Evolutionary conservation across 2,888 invertebrate species (phyloP), one percentile per base, ranked within the genome.

Genomic region (Cryptocephalus moraei): DNA sequence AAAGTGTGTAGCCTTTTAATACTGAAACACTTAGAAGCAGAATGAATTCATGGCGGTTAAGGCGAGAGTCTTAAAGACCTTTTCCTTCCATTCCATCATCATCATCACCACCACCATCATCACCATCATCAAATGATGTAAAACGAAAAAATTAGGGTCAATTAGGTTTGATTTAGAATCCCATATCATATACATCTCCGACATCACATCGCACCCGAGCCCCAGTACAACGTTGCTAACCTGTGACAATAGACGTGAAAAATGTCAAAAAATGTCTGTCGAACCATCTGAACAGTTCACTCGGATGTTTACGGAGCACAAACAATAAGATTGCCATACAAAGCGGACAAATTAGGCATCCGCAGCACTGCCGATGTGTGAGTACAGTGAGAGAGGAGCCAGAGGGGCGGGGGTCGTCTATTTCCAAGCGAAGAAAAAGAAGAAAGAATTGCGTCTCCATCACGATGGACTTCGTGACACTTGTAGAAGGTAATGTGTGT

Each of bases 401-500:
- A 48, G 46, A 56, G 58, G 59, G 60, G 58, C 60, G 60, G 61
- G 58, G 60, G 61, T 56, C 57, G 50, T 22, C 22, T 22, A 22
- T 22, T 22, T 54, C 53, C 48, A 53, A 56, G 56, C 55, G 49
- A 48, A 51, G 52, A 50, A 55, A 51, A 54, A 54, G 49, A 50
- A 49, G 48, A 49, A 51, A 53, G 51, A 22, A 4, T 22, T 22
- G 22, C 22, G 22, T 22, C 22, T 22, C 43, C 47, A 45, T 47
- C 54, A 62, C 50, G 52, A 64, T 64, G 64, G 64, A 64, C 55
- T 68, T 67, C 61, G 68, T 68, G 62, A 68, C 67, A 51, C 59
- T 70, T 62, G 69, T 67, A 60, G 62, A 66, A 69, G 69, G 69
- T 69, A 64, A 68, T 36, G 36, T 11, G 12, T 36, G 6, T 36